These are phyloP conservation scores for Brachyalestes nurse DNA, from an alignment of 2,797 vertebrate species.

Conservation along the genomic window DNA sequence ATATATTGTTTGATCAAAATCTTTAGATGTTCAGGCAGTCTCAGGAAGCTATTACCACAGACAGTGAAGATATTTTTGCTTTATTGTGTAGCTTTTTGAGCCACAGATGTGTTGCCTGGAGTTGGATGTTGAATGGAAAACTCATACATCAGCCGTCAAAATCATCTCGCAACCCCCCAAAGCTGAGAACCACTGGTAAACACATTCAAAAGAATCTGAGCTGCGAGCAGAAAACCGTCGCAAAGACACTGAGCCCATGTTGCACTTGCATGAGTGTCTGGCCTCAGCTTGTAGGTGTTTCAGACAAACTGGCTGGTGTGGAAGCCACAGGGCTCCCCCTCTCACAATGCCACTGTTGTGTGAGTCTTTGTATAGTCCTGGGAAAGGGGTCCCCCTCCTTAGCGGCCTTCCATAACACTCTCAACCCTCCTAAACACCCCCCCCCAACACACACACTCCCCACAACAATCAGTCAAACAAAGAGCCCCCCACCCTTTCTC, in stretches of 20 bases:
- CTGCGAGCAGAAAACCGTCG: not conserved
- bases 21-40: too few relatives aligned
- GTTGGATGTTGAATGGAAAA: not conserved
- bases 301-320: slow-evolving; percentile 41
- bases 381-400: slow-evolving; percentile 45
- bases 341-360: slow-evolving; percentile 55
- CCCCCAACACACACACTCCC: slow-evolving; percentile 14
- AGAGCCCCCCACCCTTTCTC: not conserved
- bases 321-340: slow-evolving; percentile 27
- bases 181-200: not conserved
- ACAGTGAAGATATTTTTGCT: too few relatives aligned
- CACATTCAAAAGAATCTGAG: not conserved
- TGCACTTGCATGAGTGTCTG: not conserved
- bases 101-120: not conserved
- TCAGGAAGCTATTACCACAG: too few relatives aligned
- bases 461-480: slow-evolving; percentile 16
- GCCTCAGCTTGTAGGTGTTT: slow-evolving; percentile 23
- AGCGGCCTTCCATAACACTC: slow-evolving; percentile 25
- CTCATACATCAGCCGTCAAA: not conserved
- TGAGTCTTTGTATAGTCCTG: slow-evolving; percentile 60
- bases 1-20: too few relatives aligned
- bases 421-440: slow-evolving; percentile 16
- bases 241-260: not conserved
- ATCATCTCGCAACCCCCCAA: not conserved
- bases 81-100: not conserved